Conservation (phyloP, 2,113 vertebrate genomes). For the Pseudopodoces humilis region DNA sequence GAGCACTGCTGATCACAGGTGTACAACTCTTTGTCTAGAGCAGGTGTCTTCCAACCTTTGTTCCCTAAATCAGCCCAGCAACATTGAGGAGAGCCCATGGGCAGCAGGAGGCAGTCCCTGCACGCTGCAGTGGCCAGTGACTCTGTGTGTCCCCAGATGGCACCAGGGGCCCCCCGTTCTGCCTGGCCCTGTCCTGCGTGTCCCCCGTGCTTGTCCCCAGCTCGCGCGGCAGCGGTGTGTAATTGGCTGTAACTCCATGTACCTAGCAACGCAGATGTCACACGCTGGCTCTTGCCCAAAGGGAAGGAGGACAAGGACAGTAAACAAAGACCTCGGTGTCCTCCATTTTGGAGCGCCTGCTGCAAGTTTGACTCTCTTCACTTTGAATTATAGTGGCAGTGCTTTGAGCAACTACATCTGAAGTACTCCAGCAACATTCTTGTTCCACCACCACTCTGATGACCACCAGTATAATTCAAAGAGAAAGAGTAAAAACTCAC, state of each 20-base stretch:
- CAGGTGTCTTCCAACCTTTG: not conserved
- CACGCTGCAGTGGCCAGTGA: not conserved
- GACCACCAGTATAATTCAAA: slow-evolving; percentile 77
- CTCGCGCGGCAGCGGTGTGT: not conserved
- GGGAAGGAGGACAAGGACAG: slow-evolving; percentile 67
- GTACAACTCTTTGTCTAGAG: not conserved
- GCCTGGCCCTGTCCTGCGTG: not conserved
- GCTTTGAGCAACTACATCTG: slow-evolving; percentile 73
- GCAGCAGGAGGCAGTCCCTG: not conserved
- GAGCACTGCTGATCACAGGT: not conserved
- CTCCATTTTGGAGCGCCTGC: slow-evolving; percentile 69
- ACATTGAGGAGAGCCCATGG: not conserved
- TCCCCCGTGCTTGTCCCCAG: not conserved
- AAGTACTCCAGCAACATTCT: slow-evolving; percentile 59
- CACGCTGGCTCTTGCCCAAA: slow-evolving; percentile 51
- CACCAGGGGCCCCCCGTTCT: not conserved
- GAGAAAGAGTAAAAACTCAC: slow-evolving; percentile 77
- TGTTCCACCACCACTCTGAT: slow-evolving; percentile 67
- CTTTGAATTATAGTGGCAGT: slow-evolving; percentile 74
- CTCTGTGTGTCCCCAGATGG: not conserved
- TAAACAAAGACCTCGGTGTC: slow-evolving; percentile 64
- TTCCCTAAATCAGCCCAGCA: not conserved
- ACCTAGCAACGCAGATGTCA: slow-evolving; percentile 65
- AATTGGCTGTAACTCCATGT: not conserved
- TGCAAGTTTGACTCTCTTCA: slow-evolving; percentile 68